These are phyloP conservation scores for Sorex fumeus DNA, from an alignment of 2,113 vertebrate genomes.

Conservation along the genomic window DNA sequence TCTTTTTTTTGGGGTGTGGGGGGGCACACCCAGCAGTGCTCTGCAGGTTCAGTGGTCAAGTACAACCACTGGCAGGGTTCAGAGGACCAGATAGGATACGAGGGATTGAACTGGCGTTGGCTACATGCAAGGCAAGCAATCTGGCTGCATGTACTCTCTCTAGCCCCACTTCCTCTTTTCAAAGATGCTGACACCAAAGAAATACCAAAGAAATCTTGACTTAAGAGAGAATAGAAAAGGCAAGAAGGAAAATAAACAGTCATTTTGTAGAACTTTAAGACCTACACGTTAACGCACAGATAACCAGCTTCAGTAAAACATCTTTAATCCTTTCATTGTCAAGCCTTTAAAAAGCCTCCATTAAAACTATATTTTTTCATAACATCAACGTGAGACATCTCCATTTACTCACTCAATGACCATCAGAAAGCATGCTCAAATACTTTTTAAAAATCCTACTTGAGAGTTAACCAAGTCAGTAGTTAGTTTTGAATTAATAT, in stretches of 20 bases:
- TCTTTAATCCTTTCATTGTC: conserved; percentile 49
- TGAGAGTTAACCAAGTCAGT: neutral
- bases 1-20: too few species aligned
- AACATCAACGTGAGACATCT: neutral
- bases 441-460: neutral
- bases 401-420: conserved; percentile 5
- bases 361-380: conserved; percentile 30
- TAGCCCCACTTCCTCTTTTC: too few species aligned
- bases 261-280: neutral
- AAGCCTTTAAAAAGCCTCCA: conserved; percentile 23
- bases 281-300: neutral
- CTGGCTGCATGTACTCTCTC: neutral
- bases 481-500: conserved; percentile 13
- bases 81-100: too few species aligned
- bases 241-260: neutral
- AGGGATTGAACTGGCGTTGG: too few species aligned
- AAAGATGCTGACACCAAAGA: conserved; percentile 14
- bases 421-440: neutral
- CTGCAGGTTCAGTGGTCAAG: too few species aligned
- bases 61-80: too few species aligned
- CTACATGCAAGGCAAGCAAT: too few species aligned
- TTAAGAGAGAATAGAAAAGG: neutral
- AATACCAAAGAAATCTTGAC: neutral
- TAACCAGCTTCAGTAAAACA: neutral
- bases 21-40: too few species aligned